Conservation (phyloP, 1,140 invertebrate genomes). For the Drosophila funebris region DNA sequence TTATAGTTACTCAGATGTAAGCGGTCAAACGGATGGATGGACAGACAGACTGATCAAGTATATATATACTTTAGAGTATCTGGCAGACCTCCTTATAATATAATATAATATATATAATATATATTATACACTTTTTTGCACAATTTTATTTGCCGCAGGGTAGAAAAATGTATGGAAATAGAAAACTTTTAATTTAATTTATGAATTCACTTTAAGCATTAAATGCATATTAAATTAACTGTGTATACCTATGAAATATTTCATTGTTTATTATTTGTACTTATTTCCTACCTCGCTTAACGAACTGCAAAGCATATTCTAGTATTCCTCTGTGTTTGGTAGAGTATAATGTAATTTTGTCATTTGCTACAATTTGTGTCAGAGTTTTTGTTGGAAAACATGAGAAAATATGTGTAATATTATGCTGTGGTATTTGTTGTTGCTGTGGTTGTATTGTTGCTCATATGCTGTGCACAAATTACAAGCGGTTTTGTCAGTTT, state of each 20-base stretch:
- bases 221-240: no score
- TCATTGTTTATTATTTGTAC: neutral
- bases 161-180: no score
- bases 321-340: neutral
- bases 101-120: no score
- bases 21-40: no score
- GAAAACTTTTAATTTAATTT: no score
- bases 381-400: conserved; percentile 44
- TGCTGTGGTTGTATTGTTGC: conserved; percentile 47
- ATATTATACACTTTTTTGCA: no score
- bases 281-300: neutral
- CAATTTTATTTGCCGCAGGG: no score
- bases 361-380: conserved; percentile 22
- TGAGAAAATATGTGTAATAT: conserved; percentile 22
- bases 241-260: no score
- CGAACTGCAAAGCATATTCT: neutral
- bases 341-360: conserved; percentile 10
- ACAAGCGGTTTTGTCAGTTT: conserved; percentile 64
- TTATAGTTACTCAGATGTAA: no score
- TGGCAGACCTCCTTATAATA: no score
- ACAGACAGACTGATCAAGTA: no score
- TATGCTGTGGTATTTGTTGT: conserved; percentile 26
- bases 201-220: neutral
- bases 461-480: conserved; percentile 65
- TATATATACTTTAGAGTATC: no score